Percentiles rank a stretch among this genome's conserved stretches.
phyloP scores from a whole-genome alignment of 2,797 vertebrate species.

The Tenualosa thibaudeaui region DNA sequence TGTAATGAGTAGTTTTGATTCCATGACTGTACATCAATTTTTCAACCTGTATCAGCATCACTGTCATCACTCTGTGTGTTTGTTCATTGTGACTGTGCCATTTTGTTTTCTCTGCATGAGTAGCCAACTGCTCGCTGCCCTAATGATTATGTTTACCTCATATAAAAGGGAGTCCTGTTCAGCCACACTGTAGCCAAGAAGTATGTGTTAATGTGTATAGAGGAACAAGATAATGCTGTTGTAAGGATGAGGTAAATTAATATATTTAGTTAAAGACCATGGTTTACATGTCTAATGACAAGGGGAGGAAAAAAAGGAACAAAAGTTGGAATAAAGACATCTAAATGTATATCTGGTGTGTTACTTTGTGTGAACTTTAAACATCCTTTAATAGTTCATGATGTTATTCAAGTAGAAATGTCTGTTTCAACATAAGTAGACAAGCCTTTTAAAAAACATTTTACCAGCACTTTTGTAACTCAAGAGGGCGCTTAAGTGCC shows the following conservation, averaged over 20 bases:
- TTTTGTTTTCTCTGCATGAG: slow-evolving; percentile 19
- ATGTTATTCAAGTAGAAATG: neutral
- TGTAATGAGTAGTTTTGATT: slow-evolving; percentile 8
- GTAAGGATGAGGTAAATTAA: slow-evolving; percentile 10
- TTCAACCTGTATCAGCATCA: slow-evolving; percentile 11
- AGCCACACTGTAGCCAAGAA: slow-evolving; percentile 23
- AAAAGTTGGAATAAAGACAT: neutral
- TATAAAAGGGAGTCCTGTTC: slow-evolving; percentile 22
- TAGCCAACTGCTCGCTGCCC: slow-evolving; percentile 15
- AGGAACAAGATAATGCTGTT: neutral
- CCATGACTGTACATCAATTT: neutral
- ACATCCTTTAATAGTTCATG: neutral
- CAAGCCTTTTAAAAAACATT: neutral
- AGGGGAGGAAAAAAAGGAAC: slow-evolving; percentile 3
- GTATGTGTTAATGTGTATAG: slow-evolving; percentile 20
- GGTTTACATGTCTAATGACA: slow-evolving; percentile 10
- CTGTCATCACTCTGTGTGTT: neutral
- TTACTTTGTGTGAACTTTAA: neutral
- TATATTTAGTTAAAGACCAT: slow-evolving; percentile 14
- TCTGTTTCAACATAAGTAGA: neutral
- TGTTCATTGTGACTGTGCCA: slow-evolving; percentile 5
- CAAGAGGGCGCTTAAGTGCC: neutral
- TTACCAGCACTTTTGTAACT: neutral
- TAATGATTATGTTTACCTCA: slow-evolving; percentile 14
- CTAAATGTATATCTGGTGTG: neutral